These are phyloP conservation scores for Pristionchus arcanus DNA, from an alignment of 2,888 invertebrate genomes.

Conservation along the genomic window DNA sequence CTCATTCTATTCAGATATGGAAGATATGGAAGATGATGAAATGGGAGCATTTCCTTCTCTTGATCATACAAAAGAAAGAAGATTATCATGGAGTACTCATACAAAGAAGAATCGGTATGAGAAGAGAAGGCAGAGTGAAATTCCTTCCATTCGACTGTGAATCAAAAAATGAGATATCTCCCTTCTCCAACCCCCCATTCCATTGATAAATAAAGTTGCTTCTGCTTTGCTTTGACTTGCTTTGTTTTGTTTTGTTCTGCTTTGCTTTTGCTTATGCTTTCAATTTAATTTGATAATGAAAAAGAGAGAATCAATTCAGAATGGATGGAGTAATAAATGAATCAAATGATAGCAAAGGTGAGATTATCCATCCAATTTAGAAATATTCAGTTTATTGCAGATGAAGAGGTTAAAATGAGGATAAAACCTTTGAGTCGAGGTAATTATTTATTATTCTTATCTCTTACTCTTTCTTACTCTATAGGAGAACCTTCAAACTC, in stretches of 20 bases:
- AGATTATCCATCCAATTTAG: too few relatives aligned
- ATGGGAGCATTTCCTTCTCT: not conserved
- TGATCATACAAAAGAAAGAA: not conserved
- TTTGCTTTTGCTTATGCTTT: too few relatives aligned
- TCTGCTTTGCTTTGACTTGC: too few relatives aligned
- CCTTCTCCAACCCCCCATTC: too few relatives aligned
- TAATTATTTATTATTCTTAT: not conserved
- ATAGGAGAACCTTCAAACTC: not conserved
- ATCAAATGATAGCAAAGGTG: not conserved
- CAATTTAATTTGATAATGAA: too few relatives aligned
- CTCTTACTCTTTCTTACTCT: not conserved
- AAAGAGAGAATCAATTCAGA: not conserved
- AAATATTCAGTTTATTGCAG: not conserved
- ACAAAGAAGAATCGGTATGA: conserved; percentile 26
- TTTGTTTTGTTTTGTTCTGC: too few relatives aligned
- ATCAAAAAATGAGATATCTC: not conserved
- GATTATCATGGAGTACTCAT: not conserved
- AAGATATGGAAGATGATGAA: not conserved
- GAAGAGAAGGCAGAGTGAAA: conserved; percentile 44
- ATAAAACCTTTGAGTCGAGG: not conserved
- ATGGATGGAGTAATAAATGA: not conserved
- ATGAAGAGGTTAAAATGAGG: conserved; percentile 6
- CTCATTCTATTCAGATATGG: too few relatives aligned
- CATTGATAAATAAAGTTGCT: too few relatives aligned
- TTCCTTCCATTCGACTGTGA: not conserved